Evolutionary conservation across 2,888 invertebrate species (phyloP).

Genomic region (Quadriops clusia): DNA sequence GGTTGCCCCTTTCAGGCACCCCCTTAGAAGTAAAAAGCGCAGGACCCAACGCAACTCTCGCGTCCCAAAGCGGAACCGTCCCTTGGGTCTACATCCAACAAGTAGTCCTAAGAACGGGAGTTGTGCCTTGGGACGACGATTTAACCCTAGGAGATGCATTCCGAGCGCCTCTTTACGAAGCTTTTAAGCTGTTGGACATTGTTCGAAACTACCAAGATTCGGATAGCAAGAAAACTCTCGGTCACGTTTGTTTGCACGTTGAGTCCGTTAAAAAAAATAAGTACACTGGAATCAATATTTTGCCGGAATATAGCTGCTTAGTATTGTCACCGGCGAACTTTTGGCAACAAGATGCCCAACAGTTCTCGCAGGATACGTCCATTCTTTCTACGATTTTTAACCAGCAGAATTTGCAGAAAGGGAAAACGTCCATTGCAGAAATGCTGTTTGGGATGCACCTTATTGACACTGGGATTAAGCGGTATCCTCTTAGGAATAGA

Average conservation of each 20-base stretch:
- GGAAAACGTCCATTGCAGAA: constrained; percentile 75
- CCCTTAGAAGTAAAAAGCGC: constrained; percentile 59
- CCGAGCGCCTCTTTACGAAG: constrained; percentile 78
- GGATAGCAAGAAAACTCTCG: constrained; percentile 59
- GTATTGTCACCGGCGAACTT: constrained; percentile 87
- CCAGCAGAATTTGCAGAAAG: constrained; percentile 75
- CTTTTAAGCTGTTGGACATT: constrained; percentile 76
- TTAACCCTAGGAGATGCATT: constrained; percentile 82
- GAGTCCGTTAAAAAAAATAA: constrained; percentile 60
- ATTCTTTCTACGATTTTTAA: constrained; percentile 72
- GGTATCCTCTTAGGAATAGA: constrained; percentile 73
- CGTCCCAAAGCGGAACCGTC: constrained; percentile 29
- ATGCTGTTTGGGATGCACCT: constrained; percentile 87
- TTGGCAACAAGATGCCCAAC: constrained; percentile 76
- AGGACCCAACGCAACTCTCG: constrained; percentile 35
- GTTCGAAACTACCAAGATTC: constrained; percentile 72
- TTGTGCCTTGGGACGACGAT: constrained; percentile 77
- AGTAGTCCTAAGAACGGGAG: constrained; percentile 57
- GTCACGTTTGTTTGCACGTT: constrained; percentile 75
- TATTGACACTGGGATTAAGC: constrained; percentile 80
- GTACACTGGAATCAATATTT: constrained; percentile 42
- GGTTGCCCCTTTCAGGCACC: constrained; percentile 83
- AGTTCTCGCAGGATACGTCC: constrained; percentile 67
- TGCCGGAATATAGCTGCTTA: constrained; percentile 88
- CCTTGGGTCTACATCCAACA: constrained; percentile 64